phyloP scores from a whole-genome alignment of 2,113 vertebrate species.

The Engraulis encrasicolus region DNA sequence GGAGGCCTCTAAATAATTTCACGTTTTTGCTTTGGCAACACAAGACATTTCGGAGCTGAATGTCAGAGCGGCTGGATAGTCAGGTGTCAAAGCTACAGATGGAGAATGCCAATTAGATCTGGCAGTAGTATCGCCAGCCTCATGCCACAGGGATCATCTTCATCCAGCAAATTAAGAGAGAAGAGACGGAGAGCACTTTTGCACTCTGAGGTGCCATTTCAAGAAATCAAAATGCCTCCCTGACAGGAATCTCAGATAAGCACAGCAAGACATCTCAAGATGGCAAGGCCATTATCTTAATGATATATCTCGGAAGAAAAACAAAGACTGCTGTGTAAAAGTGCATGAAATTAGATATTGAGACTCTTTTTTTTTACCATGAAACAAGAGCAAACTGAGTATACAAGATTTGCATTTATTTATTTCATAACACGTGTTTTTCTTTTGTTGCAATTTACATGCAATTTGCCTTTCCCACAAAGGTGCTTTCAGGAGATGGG shows the following conservation, averaged over 20 bases:
- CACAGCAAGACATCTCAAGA: conserved; percentile 32
- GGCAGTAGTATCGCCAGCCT: not conserved
- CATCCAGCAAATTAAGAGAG: not conserved
- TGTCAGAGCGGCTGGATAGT: not conserved
- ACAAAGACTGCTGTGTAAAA: conserved; percentile 39
- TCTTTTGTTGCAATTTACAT: not conserved
- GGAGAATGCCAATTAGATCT: not conserved
- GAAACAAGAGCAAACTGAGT: not conserved
- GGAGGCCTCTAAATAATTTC: not conserved
- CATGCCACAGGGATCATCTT: not conserved
- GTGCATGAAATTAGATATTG: not conserved
- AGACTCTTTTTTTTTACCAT: not conserved
- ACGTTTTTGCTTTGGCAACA: not conserved
- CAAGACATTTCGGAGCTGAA: not conserved
- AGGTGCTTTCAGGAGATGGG: not conserved
- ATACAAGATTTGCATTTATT: not conserved
- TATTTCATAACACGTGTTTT: not conserved
- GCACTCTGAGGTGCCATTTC: not conserved
- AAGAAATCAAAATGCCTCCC: not conserved
- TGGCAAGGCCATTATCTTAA: conserved; percentile 38
- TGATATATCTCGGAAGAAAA: conserved; percentile 44
- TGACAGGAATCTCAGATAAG: not conserved
- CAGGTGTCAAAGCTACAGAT: not conserved
- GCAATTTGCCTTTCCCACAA: not conserved
- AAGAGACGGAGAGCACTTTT: not conserved